These are phyloP conservation scores for Tromatobia lineatoria DNA, from an alignment of 2,888 invertebrate genomes.

Conservation along the genomic window DNA sequence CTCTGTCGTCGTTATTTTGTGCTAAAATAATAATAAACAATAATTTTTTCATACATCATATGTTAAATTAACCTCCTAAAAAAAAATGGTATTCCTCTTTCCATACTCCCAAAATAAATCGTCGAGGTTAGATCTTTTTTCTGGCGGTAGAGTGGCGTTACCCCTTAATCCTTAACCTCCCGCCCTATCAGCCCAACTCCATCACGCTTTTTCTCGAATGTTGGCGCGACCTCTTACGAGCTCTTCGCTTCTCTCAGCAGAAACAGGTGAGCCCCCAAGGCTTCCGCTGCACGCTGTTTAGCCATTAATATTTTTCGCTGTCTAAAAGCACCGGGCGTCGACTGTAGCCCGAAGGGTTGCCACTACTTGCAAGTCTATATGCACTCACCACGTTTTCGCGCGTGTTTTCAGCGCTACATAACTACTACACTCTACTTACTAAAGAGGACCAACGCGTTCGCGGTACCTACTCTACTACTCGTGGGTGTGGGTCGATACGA, in stretches of 20 bases:
- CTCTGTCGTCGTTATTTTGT: too few relatives aligned
- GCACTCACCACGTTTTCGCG: slow-evolving; percentile 33
- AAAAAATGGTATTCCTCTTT: too few relatives aligned
- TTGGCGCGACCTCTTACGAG: background rate
- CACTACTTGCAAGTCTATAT: slow-evolving; percentile 30
- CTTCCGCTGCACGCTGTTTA: slow-evolving; percentile 46
- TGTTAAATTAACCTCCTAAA: too few relatives aligned
- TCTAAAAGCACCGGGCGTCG: slow-evolving; percentile 66
- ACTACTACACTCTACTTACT: slow-evolving; percentile 3
- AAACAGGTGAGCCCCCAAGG: slow-evolving; percentile 42
- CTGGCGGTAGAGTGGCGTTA: too few relatives aligned
- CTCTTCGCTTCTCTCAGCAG: background rate
- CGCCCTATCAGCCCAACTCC: background rate
- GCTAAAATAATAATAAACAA: too few relatives aligned
- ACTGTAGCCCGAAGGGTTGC: slow-evolving; percentile 55
- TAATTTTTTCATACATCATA: too few relatives aligned
- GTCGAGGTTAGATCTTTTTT: too few relatives aligned
- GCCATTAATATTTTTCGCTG: slow-evolving; percentile 66
- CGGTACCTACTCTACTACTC: slow-evolving; percentile 34
- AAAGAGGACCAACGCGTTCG: slow-evolving; percentile 49
- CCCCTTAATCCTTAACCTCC: background rate
- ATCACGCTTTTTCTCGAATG: background rate
- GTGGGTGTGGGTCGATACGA: slow-evolving; percentile 72
- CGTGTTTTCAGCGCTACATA: slow-evolving; percentile 15
- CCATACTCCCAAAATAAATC: too few relatives aligned